phyloP scores from a whole-genome alignment of 2,113 vertebrate genomes.

The Sinocyclocheilus anshuiensis region DNA sequence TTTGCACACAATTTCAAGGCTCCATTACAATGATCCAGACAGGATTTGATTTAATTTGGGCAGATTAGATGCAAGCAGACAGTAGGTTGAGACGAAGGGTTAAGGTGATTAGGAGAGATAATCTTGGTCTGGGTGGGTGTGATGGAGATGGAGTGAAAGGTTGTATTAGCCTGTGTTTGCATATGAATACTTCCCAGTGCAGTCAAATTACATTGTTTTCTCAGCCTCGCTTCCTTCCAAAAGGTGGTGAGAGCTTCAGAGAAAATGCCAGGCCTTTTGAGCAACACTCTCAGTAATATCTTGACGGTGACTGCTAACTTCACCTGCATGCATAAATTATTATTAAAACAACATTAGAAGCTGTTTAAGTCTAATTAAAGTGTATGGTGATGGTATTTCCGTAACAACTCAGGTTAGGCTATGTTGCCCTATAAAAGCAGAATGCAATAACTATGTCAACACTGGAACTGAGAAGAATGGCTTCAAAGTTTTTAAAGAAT shows the following conservation, averaged over 20 bases:
- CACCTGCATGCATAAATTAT: constrained; percentile 11
- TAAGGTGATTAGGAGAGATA: constrained; percentile 63
- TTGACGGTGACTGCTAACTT: constrained; percentile 17
- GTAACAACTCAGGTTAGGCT: not conserved
- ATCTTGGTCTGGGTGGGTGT: constrained; percentile 57
- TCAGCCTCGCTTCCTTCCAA: not conserved
- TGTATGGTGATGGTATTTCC: not conserved
- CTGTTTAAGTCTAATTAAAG: not conserved
- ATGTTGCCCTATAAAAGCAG: not conserved
- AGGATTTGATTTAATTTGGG: constrained; percentile 72
- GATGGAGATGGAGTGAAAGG: constrained; percentile 62
- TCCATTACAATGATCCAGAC: constrained; percentile 69
- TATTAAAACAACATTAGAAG: constrained; percentile 21
- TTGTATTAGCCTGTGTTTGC: constrained; percentile 59
- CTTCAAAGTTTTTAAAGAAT: not conserved
- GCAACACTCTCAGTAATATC: constrained; percentile 4
- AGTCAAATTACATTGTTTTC: constrained; percentile 32
- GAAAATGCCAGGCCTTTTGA: constrained; percentile 38
- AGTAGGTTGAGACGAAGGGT: constrained; percentile 55
- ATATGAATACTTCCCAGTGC: constrained; percentile 62
- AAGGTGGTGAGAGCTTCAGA: constrained; percentile 29
- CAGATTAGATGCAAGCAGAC: constrained; percentile 68
- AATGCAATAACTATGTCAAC: constrained; percentile 1
- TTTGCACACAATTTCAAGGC: constrained; percentile 73
- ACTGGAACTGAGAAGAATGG: not conserved